Evolutionary conservation across 1,140 invertebrate species (phyloP), one percentile per base, ranked within the genome.

Genomic region (Drosophila sturtevanti): DNA sequence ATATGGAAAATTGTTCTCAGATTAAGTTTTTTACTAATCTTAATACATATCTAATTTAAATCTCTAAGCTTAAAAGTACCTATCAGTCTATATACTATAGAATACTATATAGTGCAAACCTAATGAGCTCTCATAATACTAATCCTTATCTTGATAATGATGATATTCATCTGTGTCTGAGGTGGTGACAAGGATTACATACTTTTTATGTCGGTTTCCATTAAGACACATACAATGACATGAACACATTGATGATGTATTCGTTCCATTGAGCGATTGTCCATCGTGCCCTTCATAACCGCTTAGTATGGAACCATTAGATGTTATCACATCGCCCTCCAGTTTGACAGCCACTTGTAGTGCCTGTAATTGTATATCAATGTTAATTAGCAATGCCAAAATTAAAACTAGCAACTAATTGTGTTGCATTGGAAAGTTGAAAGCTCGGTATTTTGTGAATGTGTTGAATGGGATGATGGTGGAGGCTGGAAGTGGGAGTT

Each of bases 281-380:
- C 93, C 81, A 21, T 93, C 92, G 24, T 92, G 90, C 63, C 90
- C 91, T 59, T 91, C 79, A 94, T 95, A 95, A 65, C 96, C 96
- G 81, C 96, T 95, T 77, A 97, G 92, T 79, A 97, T 95, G 79
- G 95, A 97, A 59, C 96, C 97, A 90, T 96, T 97, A 58, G 96
- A 97, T 77, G 96, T 98, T 93, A 99, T 98, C 66, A 99, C 96
- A 93, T 99, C 98, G 64, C 98, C 98, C 87, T 99, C 98, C 48
- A 99, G 93, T 91, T 97, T 92, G 91, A 98, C 95, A 93, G 98
- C 94, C 93, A 98, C 94, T 94, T 96, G 94, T 92, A 97, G 94
- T 72, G 96, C 96, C 96, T 96, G 92, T 35, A 92, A 92, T 56
- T 70, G 70, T 48, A 54, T 52, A 68, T 51, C 21, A 12, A 31